Conservation (phyloP, 2,888 invertebrate species). For the Plebejus anna region DNA sequence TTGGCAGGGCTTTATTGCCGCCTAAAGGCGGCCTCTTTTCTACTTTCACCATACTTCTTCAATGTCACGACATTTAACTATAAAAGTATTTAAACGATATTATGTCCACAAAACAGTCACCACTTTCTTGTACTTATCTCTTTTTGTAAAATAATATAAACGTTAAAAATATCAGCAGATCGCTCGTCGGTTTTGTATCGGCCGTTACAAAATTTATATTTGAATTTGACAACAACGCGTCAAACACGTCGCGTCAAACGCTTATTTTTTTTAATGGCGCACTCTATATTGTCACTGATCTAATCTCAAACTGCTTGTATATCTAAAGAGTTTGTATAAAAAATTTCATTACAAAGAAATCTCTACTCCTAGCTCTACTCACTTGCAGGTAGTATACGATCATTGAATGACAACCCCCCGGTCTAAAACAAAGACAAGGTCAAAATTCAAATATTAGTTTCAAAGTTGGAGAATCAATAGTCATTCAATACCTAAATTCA, state of each 20-base stretch:
- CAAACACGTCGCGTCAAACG: not conserved
- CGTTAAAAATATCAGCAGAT: not conserved
- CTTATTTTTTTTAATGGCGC: not conserved
- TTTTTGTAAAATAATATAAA: not conserved
- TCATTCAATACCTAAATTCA: too few relatives aligned
- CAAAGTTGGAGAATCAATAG: too few relatives aligned
- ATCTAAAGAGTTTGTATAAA: too few relatives aligned
- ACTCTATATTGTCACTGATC: too few relatives aligned
- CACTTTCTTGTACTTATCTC: not conserved
- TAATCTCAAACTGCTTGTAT: too few relatives aligned
- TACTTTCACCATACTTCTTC: conserved; percentile 54
- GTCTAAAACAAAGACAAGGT: too few relatives aligned
- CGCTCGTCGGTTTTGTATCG: not conserved
- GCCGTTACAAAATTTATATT: not conserved
- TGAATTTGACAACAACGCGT: not conserved
- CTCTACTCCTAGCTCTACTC: too few relatives aligned
- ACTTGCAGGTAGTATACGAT: too few relatives aligned
- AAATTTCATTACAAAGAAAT: too few relatives aligned
- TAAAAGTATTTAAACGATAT: conserved; percentile 23
- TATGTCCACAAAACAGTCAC: not conserved
- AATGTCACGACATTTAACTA: conserved; percentile 28
- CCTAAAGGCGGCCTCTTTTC: conserved; percentile 46
- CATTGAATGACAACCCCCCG: too few relatives aligned
- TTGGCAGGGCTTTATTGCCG: conserved; percentile 37
- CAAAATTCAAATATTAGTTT: too few relatives aligned